Percentiles rank a stretch among this genome's conserved stretches.
phyloP scores from a whole-genome alignment of 2,797 vertebrate species.

The Coendou prehensilis region DNA sequence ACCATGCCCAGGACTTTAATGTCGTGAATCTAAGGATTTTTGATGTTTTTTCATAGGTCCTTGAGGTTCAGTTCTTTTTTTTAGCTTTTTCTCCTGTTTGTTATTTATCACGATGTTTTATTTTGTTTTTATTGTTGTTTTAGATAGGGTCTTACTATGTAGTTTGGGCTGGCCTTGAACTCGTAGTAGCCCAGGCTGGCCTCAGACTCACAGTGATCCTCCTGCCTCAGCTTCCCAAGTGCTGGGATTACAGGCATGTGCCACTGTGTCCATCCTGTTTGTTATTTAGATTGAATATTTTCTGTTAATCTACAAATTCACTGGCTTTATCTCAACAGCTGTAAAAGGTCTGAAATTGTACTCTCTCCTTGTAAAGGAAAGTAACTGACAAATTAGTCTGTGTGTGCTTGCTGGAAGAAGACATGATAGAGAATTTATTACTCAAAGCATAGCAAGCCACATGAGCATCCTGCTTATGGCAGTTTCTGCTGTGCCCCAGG shows the following conservation, averaged over 20 bases:
- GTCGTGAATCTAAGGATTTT: not conserved
- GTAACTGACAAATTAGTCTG: not conserved
- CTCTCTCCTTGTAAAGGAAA: not conserved
- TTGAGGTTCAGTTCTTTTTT: not conserved
- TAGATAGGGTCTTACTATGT: not conserved
- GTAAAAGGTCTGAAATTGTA: not conserved
- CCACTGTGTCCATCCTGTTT: not conserved
- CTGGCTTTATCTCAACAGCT: constrained; percentile 3
- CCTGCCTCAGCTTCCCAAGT: not conserved
- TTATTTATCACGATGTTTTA: not conserved
- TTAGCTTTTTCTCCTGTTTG: not conserved
- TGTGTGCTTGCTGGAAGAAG: constrained; percentile 1
- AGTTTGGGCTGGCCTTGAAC: not conserved
- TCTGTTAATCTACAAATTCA: not conserved
- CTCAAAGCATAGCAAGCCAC: not conserved
- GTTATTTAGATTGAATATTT: not conserved
- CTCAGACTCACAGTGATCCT: not conserved
- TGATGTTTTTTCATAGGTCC: not conserved
- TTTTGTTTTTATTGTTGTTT: not conserved
- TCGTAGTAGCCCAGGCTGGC: not conserved
- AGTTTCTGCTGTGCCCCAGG: not conserved
- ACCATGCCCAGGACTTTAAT: too few species aligned
- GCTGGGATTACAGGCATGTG: not conserved
- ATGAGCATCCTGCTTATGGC: not conserved
- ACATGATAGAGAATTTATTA: not conserved